Evolutionary conservation across 2,113 vertebrate genomes (phyloP).

Genomic region (Diglossa brunneiventris): DNA sequence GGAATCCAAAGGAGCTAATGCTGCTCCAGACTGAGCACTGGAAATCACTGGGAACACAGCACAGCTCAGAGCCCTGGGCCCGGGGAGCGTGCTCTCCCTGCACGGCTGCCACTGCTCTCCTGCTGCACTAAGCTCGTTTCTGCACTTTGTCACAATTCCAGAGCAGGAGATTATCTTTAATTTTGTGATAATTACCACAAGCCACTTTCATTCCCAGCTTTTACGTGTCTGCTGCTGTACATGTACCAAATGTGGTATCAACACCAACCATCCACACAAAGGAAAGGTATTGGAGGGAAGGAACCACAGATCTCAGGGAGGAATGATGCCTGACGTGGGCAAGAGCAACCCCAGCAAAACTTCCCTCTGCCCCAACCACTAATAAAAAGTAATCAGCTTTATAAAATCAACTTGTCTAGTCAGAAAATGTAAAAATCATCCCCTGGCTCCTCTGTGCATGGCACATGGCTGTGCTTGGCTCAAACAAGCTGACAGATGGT

Average conservation of each 20-base stretch:
- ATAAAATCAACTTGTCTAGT: neutral
- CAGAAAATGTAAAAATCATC: neutral
- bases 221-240: slow-evolving; percentile 23
- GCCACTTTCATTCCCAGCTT: slow-evolving; percentile 17
- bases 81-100: neutral
- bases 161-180: slow-evolving; percentile 55
- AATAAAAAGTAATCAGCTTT: neutral
- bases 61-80: fast-evolving
- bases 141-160: slow-evolving; percentile 50
- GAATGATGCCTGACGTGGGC: neutral
- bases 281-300: neutral
- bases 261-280: fast-evolving
- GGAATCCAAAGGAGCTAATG: neutral
- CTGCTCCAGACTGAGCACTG: neutral
- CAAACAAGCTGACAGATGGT: slow-evolving; percentile 27
- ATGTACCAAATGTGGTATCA: neutral
- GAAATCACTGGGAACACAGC: fast-evolving
- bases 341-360: neutral
- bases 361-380: too few species aligned
- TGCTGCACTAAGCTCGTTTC: neutral
- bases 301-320: neutral
- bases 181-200: slow-evolving; percentile 55
- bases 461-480: neutral
- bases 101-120: fast-evolving
- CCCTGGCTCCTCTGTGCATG: neutral